phyloP scores from a whole-genome alignment of 1,140 invertebrate species.

The Hetaerina americana region DNA sequence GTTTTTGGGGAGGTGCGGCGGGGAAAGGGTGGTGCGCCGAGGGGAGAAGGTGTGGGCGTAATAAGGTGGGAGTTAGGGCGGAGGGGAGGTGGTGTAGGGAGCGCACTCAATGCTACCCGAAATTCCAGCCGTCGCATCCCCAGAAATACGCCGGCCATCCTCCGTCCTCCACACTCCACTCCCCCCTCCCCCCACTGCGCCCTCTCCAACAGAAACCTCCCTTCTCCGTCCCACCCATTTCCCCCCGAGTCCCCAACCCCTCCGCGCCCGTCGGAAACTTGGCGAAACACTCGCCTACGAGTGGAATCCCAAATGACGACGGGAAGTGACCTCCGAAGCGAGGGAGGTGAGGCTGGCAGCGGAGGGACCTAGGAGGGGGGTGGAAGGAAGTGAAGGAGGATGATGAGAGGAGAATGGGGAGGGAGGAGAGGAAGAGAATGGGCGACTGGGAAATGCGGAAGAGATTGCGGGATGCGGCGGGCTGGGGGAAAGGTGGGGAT shows the following conservation, averaged over 20 bases:
- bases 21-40: too few relatives aligned
- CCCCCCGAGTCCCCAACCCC: too few relatives aligned
- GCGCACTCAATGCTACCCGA: not conserved
- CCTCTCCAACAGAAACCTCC: not conserved
- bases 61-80: too few relatives aligned
- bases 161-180: not conserved
- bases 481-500: not conserved
- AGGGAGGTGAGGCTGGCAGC: not conserved
- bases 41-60: too few relatives aligned
- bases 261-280: too few relatives aligned
- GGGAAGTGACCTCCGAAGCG: not conserved
- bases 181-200: not conserved
- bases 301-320: not conserved
- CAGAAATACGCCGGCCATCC: not conserved
- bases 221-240: too few relatives aligned
- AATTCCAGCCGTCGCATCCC: not conserved
- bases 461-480: too few relatives aligned
- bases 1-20: too few relatives aligned
- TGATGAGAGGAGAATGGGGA: not conserved
- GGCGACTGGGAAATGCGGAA: not conserved
- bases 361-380: not conserved
- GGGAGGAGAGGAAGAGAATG: not conserved
- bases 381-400: not conserved
- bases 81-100: not conserved
- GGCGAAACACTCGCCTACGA: not conserved